Percentiles rank a stretch among this genome's conserved stretches.
phyloP scores from a whole-genome alignment of 2,113 vertebrate species.

The Lepisosteus osseus region DNA sequence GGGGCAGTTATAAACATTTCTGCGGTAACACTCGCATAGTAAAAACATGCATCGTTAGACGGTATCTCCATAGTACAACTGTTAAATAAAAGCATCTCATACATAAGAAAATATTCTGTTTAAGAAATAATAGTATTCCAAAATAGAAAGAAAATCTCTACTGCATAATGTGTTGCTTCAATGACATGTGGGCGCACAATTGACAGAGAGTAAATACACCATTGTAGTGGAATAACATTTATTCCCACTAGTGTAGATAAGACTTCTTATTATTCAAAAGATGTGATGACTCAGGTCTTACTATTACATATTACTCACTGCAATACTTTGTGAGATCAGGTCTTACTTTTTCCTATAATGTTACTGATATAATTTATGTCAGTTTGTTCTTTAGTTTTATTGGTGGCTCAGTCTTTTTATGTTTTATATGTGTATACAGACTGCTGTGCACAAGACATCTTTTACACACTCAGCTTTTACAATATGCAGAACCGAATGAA shows the following conservation, averaged over 20 bases:
- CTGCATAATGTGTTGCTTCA: constrained; percentile 57
- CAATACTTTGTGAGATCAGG: constrained; percentile 34
- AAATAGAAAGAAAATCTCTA: constrained; percentile 65
- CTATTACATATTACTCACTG: constrained; percentile 43
- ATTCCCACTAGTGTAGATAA: constrained; percentile 48
- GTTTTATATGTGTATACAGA: no score
- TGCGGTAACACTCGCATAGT: constrained; percentile 59
- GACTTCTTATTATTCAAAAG: constrained; percentile 51
- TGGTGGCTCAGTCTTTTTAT: no score
- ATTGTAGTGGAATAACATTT: constrained; percentile 48
- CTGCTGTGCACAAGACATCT: no score
- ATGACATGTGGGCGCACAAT: constrained; percentile 57
- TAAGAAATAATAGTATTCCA: constrained; percentile 50
- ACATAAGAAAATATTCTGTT: constrained; percentile 44
- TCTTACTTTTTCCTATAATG: constrained; percentile 36
- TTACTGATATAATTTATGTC: constrained; percentile 38
- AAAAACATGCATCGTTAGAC: constrained; percentile 40
- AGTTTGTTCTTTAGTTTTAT: constrained; percentile 27
- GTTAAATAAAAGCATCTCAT: constrained; percentile 58
- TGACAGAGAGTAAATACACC: constrained; percentile 36
- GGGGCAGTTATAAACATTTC: constrained; percentile 51
- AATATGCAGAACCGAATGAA: no score
- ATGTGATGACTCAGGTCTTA: constrained; percentile 59
- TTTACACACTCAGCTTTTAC: no score
- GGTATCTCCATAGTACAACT: constrained; percentile 53